Conservation (phyloP, 2,797 vertebrate species). For the Halcyon leucocephala region DNA sequence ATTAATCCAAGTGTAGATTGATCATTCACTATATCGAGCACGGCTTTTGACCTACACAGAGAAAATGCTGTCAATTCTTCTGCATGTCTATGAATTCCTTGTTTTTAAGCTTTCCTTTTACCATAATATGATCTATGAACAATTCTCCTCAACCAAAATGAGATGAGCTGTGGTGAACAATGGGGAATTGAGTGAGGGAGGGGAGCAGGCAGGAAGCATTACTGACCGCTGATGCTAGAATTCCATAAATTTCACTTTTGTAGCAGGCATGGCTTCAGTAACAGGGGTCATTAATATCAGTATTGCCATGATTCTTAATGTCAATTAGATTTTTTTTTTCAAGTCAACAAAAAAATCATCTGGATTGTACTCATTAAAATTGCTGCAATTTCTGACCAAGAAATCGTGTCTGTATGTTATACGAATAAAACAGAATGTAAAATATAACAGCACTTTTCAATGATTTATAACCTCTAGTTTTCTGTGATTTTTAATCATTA, state of each 20-base stretch:
- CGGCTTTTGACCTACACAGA: slow-evolving; percentile 22
- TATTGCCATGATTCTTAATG: slow-evolving; percentile 34
- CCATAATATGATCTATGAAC: background rate
- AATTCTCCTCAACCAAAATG: background rate
- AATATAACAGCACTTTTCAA: background rate
- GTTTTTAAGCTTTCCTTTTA: background rate
- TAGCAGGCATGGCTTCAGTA: background rate
- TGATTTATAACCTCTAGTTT: slow-evolving; percentile 77
- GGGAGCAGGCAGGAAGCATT: background rate
- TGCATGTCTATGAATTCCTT: background rate
- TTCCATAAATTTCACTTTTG: background rate
- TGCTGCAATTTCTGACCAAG: slow-evolving; percentile 38
- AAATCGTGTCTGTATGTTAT: background rate
- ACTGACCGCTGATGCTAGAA: background rate
- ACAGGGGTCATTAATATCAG: background rate
- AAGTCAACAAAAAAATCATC: slow-evolving; percentile 64
- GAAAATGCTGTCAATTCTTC: background rate
- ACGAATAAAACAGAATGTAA: slow-evolving; percentile 28
- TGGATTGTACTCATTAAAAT: slow-evolving; percentile 53
- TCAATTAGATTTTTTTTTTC: slow-evolving; percentile 40
- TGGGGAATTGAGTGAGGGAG: background rate
- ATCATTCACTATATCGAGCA: background rate
- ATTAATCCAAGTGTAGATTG: slow-evolving; percentile 1
- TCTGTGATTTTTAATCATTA: slow-evolving; percentile 82
- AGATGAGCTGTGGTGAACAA: background rate